A percentile compares a stretch with the other conserved stretches of the same genome.
phyloP scores from a whole-genome alignment of 2,888 invertebrate genomes.

The Stenodema calcarata region DNA sequence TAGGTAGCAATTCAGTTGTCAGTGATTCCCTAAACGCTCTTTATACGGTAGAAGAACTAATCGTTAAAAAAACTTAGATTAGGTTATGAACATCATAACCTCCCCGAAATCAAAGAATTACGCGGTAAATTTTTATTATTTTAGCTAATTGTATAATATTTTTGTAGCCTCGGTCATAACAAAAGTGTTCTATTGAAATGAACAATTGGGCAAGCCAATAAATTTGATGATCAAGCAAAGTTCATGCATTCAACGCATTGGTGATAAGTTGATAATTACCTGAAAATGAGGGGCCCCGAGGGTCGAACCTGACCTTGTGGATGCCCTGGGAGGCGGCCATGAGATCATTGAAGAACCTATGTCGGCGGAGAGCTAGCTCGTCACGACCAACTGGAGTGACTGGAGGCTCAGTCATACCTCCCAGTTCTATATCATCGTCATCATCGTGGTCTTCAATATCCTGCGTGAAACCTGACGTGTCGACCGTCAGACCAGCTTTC shows the following conservation, averaged over 20 bases:
- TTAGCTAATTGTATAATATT: too few relatives aligned
- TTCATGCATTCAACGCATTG: too few relatives aligned
- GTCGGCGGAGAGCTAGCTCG: slow-evolving; percentile 76
- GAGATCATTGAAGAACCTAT: slow-evolving; percentile 79
- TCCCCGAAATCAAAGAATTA: too few relatives aligned
- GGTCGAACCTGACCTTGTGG: slow-evolving; percentile 78
- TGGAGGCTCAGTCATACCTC: slow-evolving; percentile 71
- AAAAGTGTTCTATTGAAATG: too few relatives aligned
- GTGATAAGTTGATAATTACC: slow-evolving; percentile 57
- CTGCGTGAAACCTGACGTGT: slow-evolving; percentile 32
- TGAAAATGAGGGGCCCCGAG: slow-evolving; percentile 72
- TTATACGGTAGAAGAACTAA: too few relatives aligned
- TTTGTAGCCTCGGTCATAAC: too few relatives aligned
- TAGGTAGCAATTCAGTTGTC: too few relatives aligned
- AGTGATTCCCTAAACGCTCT: too few relatives aligned
- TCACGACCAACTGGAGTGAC: slow-evolving; percentile 79
- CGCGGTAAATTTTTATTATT: too few relatives aligned
- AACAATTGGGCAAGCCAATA: too few relatives aligned
- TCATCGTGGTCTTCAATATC: slow-evolving; percentile 24
- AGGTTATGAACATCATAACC: too few relatives aligned
- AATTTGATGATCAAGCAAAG: not conserved
- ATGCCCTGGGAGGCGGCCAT: slow-evolving; percentile 75
- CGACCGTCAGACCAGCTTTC: not conserved
- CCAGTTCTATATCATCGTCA: slow-evolving; percentile 56
- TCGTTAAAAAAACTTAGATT: too few relatives aligned